Evolutionary conservation across 2,888 invertebrate species (phyloP), one percentile per base, ranked within the genome.

Genomic region (Linnaemya vulpina): DNA sequence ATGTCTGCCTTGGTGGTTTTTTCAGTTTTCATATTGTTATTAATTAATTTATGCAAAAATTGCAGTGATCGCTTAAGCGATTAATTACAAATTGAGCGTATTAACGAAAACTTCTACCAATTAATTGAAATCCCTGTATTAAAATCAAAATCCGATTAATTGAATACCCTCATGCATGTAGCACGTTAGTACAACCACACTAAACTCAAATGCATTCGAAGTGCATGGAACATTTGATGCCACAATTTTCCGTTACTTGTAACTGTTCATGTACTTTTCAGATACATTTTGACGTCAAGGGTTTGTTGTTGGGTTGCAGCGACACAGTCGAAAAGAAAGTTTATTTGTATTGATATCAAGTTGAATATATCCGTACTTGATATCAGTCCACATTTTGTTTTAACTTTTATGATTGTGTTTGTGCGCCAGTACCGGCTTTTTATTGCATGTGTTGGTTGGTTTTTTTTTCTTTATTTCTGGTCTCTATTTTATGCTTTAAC

Each of bases 241-340:
- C 35, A 17, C 17, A 51, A 7, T 51, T 35, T 67, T 30, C 13
- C 30, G 25, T 49, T 30, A 9, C 20, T 13, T 51, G 30, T 30
- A 30, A 2, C 9, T 63, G 8, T 22, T 9, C 22, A 46, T 43
- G 22, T 63, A 43, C 1, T 7, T 15, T 20, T 53, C 22, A 15
- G 30, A 58, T 11, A 58, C 8, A 15, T 38, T 49, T 49, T 49
- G 17, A 49, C 17, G 17, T 49, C 13, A 43, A 75, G 22, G n/a
- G 20, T 17, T 30, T 62, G 15, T 40, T 22, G 15, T 51, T 68
- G 55, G 30, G 25, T 53, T 53, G 8, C 49, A 38, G 55, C 38
- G 15, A 58, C 63, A 62, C 62, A 38, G 40, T 55, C 38, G 73
- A 77, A 84, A 84, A 84, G 84, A 84, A 84, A 84, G 84, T 84